Evolutionary conservation across 2,888 invertebrate species (phyloP), one percentile per base, ranked within the genome.

Genomic region (Troides aeacus): DNA sequence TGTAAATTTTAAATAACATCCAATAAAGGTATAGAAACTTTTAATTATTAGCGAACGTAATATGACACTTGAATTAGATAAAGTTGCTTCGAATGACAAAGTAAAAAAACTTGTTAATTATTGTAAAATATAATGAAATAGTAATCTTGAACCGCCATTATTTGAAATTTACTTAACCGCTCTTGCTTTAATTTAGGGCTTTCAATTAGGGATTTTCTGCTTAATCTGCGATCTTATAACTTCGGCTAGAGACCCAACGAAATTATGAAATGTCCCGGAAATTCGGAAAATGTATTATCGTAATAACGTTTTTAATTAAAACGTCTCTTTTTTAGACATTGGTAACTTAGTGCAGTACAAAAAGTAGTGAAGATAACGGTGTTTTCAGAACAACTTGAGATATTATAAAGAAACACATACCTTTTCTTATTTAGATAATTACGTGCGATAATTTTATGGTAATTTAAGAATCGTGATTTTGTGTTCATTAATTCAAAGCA

Each of bases 181-280:
- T 63, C 30, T 62, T 46, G 5, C 42, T 63, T 58, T 63, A 63
- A 68, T 63, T 68, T 58, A 18, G 36, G 21, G 24, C 56, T 56
- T 67, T 62, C 57, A 67, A 61, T 67, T 39, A 67, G 62, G 42
- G 67, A 62, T 67, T 62, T 57, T 62, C 23, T 30, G n/a, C 57
- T 58, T 63, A 58, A 63, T 63, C 68, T 58, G 17, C 60, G 42
- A 68, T 62, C 62, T 62, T 30, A 57, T 39, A 67, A 62, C 58
- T 68, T 57, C 57, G 21, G 21, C 39, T 46, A 30, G 30, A 64
- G 64, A 18, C 12, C 68, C 36, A 60, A 60, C 23, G 62, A 68
- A 68, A 68, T 68, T 68, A 64, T 68, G 63, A 68, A 68, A 68
- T 64, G 68, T 68, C 63, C 50, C 53, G 24, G 68, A 64, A 64